A percentile compares a stretch with the other conserved stretches of the same genome.
phyloP scores from a whole-genome alignment of 2,797 vertebrate species.

The Anguilla anguilla region DNA sequence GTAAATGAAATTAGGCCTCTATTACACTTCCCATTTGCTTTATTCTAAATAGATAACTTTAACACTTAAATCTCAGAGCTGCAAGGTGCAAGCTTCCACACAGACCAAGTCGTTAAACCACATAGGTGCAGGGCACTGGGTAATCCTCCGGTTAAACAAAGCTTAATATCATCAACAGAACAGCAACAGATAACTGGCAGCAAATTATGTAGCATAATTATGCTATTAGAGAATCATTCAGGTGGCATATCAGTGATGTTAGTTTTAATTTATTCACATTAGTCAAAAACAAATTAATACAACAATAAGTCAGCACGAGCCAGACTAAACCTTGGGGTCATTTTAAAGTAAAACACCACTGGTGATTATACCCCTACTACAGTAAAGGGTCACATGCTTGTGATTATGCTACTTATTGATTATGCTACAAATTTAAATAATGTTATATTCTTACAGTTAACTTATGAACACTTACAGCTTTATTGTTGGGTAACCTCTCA shows the following conservation, averaged over 20 bases:
- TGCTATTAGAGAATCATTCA: background rate
- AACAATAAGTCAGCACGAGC: background rate
- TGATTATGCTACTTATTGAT: background rate
- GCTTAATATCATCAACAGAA: conserved; percentile 12
- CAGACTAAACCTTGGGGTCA: background rate
- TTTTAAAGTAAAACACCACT: background rate
- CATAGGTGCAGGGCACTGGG: background rate
- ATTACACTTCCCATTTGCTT: background rate
- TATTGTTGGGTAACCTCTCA: conserved; percentile 97
- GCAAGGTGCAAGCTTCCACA: background rate
- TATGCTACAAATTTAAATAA: background rate
- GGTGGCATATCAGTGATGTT: background rate
- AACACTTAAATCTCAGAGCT: conserved; percentile 27
- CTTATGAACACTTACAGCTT: conserved; percentile 89
- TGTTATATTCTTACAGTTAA: background rate
- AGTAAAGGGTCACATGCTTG: background rate
- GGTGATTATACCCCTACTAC: background rate
- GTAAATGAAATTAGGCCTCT: background rate
- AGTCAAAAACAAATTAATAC: background rate
- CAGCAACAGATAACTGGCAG: background rate
- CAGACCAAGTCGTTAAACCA: conserved; percentile 2
- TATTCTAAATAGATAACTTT: conserved; percentile 19
- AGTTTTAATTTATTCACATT: background rate
- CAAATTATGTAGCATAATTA: background rate
- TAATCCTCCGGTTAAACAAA: background rate